These are phyloP conservation scores for Gadus chalcogrammus DNA, from an alignment of 2,113 vertebrate genomes.

Conservation along the genomic window DNA sequence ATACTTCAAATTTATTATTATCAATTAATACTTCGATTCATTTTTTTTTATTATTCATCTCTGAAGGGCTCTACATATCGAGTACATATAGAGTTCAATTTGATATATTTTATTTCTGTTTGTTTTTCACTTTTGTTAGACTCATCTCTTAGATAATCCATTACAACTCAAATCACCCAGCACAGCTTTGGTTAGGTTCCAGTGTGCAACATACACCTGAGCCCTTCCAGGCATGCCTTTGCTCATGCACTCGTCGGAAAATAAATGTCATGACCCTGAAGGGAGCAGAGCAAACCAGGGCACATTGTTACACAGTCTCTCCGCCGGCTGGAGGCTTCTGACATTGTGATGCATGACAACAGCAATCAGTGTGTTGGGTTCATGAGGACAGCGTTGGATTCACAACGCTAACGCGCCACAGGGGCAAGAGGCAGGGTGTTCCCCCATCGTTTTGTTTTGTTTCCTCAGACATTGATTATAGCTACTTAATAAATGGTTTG, in stretches of 20 bases:
- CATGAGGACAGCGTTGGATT: neutral
- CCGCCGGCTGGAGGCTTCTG: constrained; percentile 27
- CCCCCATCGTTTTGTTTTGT: too few relatives aligned
- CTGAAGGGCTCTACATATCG: too few relatives aligned
- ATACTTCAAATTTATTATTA: too few relatives aligned
- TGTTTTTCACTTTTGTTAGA: too few relatives aligned
- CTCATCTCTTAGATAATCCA: too few relatives aligned
- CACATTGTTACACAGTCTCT: constrained; percentile 10
- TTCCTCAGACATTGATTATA: too few relatives aligned
- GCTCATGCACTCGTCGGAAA: constrained; percentile 23
- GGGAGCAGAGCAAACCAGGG: constrained; percentile 32
- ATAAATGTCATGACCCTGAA: constrained; percentile 26
- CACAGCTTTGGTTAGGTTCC: constrained; percentile 4
- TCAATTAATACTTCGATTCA: too few relatives aligned
- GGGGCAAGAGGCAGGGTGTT: neutral
- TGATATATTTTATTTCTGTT: too few relatives aligned
- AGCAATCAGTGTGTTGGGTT: constrained; percentile 35
- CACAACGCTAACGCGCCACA: neutral
- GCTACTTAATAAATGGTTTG: too few relatives aligned
- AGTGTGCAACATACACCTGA: constrained; percentile 33
- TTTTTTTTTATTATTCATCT: too few relatives aligned
- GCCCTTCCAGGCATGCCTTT: neutral
- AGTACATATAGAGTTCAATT: too few relatives aligned
- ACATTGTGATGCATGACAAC: constrained; percentile 33
- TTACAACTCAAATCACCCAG: too few relatives aligned